Evolutionary conservation across 2,113 vertebrate genomes (phyloP).

Genomic region (Bombycilla garrulus): DNA sequence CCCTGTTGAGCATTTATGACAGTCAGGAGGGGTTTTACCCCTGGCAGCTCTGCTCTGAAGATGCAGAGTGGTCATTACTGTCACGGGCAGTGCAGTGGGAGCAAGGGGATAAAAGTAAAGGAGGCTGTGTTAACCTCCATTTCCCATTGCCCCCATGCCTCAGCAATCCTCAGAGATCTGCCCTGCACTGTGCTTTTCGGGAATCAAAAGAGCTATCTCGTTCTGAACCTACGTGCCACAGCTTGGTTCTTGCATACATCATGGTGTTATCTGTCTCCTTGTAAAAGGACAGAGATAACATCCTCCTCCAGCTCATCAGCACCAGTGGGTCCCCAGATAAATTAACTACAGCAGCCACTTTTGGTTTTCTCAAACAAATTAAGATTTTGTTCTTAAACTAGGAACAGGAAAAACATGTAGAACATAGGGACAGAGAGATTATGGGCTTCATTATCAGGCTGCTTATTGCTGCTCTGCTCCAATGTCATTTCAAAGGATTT

Average conservation of each 20-base stretch:
- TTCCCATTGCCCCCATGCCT: not conserved
- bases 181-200: not conserved
- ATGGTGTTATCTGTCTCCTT: not conserved
- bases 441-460: not conserved
- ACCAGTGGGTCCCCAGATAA: not conserved
- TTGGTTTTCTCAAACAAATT: constrained; percentile 40
- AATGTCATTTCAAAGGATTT: constrained; percentile 25
- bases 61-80: not conserved
- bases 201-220: not conserved
- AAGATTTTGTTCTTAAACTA: constrained; percentile 4
- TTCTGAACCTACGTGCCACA: not conserved
- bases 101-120: not conserved
- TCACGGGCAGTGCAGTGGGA: not conserved
- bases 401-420: not conserved
- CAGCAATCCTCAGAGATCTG: not conserved
- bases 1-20: fast-evolving
- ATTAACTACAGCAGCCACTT: not conserved
- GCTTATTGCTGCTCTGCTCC: constrained; percentile 1
- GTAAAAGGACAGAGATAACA: constrained; percentile 23
- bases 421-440: constrained; percentile 18
- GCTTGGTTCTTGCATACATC: not conserved
- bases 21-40: not conserved
- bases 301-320: not conserved
- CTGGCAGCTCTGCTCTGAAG: not conserved
- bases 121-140: not conserved